These are phyloP conservation scores for Drosophila recens DNA, from an alignment of 2,888 invertebrate genomes.

Conservation along the genomic window DNA sequence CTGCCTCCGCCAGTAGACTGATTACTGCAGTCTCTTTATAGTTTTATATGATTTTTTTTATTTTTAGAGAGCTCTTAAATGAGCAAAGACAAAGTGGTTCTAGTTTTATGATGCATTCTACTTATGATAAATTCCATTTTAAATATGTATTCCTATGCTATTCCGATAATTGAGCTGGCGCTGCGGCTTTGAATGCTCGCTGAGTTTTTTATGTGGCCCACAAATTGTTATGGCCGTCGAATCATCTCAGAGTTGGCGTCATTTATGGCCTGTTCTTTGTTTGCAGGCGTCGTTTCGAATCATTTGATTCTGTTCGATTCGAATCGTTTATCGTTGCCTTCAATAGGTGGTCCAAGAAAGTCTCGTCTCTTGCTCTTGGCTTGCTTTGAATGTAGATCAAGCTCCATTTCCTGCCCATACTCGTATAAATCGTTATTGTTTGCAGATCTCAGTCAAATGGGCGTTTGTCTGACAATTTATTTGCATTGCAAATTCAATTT, in stretches of 20 bases:
- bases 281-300: constrained; percentile 39
- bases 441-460: constrained; percentile 55
- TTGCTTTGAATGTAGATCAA: constrained; percentile 42
- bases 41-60: constrained; percentile 29
- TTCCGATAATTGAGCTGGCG: constrained; percentile 35
- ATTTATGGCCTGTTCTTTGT: constrained; percentile 56
- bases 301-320: constrained; percentile 31
- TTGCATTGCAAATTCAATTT: constrained; percentile 78
- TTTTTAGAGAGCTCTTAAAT: constrained; percentile 49
- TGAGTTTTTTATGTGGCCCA: constrained; percentile 31
- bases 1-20: not conserved
- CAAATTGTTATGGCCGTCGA: constrained; percentile 53
- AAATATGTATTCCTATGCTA: constrained; percentile 37
- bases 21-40: constrained; percentile 24
- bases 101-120: constrained; percentile 59
- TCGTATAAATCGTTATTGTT: constrained; percentile 53
- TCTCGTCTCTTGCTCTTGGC: not conserved
- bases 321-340: constrained; percentile 27
- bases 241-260: constrained; percentile 45
- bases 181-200: constrained; percentile 8
- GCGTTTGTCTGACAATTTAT: constrained; percentile 76
- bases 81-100: constrained; percentile 53
- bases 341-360: constrained; percentile 31
- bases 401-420: constrained; percentile 55
- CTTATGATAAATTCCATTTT: constrained; percentile 58